These are phyloP conservation scores for Tachina grossa DNA, from an alignment of 2,888 invertebrate genomes.

Conservation along the genomic window DNA sequence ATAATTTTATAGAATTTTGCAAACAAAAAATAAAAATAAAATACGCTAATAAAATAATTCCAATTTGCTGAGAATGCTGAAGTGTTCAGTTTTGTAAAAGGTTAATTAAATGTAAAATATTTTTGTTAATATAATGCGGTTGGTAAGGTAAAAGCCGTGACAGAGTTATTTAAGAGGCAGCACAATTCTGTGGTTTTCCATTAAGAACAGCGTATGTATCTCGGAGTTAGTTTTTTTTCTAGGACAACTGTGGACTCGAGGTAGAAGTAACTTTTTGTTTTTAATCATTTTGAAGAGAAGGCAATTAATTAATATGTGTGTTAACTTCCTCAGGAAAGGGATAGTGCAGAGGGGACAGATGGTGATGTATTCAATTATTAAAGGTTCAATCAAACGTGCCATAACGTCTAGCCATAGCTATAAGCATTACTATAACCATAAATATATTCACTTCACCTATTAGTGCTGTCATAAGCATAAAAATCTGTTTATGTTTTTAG, in stretches of 20 bases:
- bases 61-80: neutral
- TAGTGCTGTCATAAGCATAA: too few species aligned
- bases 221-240: neutral
- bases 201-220: neutral
- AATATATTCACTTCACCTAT: too few species aligned
- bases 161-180: neutral
- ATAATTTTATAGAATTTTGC: conserved; percentile 23
- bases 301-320: too few species aligned
- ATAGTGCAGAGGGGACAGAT: too few species aligned
- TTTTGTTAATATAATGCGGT: neutral
- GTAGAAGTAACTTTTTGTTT: too few species aligned
- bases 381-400: too few species aligned
- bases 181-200: neutral
- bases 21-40: neutral
- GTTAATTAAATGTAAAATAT: conserved; percentile 31
- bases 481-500: too few species aligned
- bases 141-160: neutral
- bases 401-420: too few species aligned
- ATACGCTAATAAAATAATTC: conserved; percentile 16
- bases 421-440: too few species aligned
- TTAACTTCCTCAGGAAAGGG: too few species aligned
- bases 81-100: conserved; percentile 6
- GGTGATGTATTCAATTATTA: too few species aligned
- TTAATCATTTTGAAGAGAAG: too few species aligned
- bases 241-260: neutral